Evolutionary conservation across 2,888 invertebrate genomes (phyloP).

Genomic region (Pachymerium ferrugineum): DNA sequence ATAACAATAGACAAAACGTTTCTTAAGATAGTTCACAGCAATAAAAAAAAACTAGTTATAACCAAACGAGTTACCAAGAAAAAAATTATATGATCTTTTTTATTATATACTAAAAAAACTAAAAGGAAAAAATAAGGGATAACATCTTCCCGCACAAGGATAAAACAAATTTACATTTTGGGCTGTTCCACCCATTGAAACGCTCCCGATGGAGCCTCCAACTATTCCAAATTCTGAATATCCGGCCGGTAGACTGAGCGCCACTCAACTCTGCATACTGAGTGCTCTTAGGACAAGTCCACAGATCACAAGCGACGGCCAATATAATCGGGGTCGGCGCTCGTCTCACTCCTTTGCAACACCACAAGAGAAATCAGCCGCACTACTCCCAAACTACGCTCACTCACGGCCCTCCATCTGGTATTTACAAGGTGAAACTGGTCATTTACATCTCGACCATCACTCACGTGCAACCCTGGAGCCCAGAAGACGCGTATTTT

Average conservation of each 20-base stretch:
- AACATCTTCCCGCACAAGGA: no score
- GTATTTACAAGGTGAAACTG: not conserved
- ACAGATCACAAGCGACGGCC: constrained; percentile 16
- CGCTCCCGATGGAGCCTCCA: not conserved
- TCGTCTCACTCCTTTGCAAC: not conserved
- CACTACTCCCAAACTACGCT: not conserved
- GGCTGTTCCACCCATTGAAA: no score
- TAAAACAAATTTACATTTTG: not conserved
- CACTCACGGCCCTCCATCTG: not conserved
- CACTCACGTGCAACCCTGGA: constrained; percentile 10
- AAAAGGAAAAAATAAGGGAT: no score
- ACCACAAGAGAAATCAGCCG: not conserved
- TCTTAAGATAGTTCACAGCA: no score
- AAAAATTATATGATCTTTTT: no score
- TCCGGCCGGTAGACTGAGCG: not conserved
- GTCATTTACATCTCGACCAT: not conserved
- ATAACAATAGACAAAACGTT: no score
- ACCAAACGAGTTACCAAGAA: no score
- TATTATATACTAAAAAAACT: no score
- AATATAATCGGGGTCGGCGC: constrained; percentile 3
- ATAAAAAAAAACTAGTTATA: no score
- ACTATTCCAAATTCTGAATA: not conserved
- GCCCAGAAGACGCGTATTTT: not conserved
- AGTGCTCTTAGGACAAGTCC: constrained; percentile 5
- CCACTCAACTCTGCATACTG: constrained; percentile 23